A percentile compares a stretch with the other conserved stretches of the same genome.
Evolutionary conservation across 1,140 invertebrate species (phyloP).

Genomic region (Pachypeltis micranthus): DNA sequence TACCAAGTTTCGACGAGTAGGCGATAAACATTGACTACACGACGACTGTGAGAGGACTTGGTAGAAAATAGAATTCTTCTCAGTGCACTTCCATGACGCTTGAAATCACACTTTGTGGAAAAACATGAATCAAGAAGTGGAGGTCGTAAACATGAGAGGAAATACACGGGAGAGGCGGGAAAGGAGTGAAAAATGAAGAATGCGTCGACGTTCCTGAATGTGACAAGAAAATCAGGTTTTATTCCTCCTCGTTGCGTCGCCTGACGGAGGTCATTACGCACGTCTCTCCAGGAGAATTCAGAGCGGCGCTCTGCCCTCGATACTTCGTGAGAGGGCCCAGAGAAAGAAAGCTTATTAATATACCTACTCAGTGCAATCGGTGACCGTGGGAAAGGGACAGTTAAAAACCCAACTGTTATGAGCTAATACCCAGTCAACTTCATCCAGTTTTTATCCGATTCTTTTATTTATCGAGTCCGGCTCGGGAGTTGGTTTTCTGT

Average conservation of each 20-base stretch:
- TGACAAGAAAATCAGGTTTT: not conserved
- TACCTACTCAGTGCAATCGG: not conserved
- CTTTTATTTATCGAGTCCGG: not conserved
- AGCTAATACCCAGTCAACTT: conserved; percentile 9
- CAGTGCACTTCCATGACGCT: too few species aligned
- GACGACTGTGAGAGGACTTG: too few species aligned
- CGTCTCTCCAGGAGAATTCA: not conserved
- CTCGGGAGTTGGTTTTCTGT: not conserved
- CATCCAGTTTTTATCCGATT: not conserved
- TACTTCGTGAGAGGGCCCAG: too few species aligned
- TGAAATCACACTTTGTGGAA: too few species aligned
- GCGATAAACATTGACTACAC: too few species aligned
- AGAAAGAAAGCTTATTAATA: conserved; percentile 7
- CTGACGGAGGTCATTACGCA: not conserved
- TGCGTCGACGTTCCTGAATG: not conserved
- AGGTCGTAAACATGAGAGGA: too few species aligned
- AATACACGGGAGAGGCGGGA: too few species aligned
- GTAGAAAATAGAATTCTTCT: too few species aligned
- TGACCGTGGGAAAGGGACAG: not conserved
- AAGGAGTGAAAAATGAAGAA: conserved; percentile 1
- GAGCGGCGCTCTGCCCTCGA: too few species aligned
- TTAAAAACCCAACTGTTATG: conserved; percentile 1
- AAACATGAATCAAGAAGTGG: too few species aligned
- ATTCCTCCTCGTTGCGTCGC: not conserved
- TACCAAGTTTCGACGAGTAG: too few species aligned